Evolutionary conservation across 2,888 invertebrate genomes (phyloP), one percentile per base, ranked within the genome.

Genomic region (Temnothorax unifasciatus): DNA sequence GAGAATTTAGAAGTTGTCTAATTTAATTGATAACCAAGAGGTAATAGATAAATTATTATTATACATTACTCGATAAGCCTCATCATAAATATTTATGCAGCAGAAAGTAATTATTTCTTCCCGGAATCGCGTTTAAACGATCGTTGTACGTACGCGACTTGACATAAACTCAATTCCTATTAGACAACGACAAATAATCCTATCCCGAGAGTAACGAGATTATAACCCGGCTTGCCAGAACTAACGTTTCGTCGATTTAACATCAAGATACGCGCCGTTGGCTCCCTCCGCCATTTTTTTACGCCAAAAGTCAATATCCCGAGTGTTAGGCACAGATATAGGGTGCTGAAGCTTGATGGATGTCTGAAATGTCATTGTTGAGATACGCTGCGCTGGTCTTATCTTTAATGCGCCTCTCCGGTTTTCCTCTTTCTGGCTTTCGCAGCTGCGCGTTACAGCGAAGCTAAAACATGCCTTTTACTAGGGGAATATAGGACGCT

Each of bases 251-350:
- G 29, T 15, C 64, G 25, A 44, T 50, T 68, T 74, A 15, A 44
- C 25, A 21, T 41, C n/a, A 66, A 52, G 81, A 84, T 84, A 85
- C 82, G 50, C 61, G 21, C 5, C 44, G 29, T 61, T 61, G 52
- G 41, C 41, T 18, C n/a, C n/a, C 61, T 73, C 25, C 13, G 77
- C 21, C 38, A 57, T 57, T 68, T 86, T 86, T 86, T 90, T 87
- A 85, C 73, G 73, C 61, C 61, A 59, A 86, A 86, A 87, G 85
- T 90, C 88, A 87, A 88, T 90, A 90, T 61, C 71, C 71, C 34
- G 29, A 73, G 41, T 71, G 73, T 29, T 44, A 41, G 11, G 63
- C 63, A 47, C 66, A 68, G 68, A 79, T 41, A 54, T 64, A 76
- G 18, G 15, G 38, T 68, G 75, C 38, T 74, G 15, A 29, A 54